These are phyloP conservation scores for Whitmania pigra DNA, from an alignment of 1,140 invertebrate species.

Conservation along the genomic window DNA sequence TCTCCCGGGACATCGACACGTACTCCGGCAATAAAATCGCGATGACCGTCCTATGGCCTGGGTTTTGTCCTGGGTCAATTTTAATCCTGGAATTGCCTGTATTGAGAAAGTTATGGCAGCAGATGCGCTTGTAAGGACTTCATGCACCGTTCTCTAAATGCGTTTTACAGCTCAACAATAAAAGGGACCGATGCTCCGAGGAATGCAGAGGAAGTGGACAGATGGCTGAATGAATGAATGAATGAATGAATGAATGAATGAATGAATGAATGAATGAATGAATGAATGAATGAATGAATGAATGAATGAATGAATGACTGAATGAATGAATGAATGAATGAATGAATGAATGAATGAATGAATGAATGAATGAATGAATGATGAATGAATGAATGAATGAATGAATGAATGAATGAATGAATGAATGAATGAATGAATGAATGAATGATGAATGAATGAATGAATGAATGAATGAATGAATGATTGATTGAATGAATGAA, in stretches of 20 bases:
- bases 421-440: neutral
- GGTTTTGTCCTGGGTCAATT: too few species aligned
- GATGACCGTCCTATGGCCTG: too few species aligned
- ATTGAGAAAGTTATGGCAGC: too few species aligned
- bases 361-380: neutral
- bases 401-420: neutral
- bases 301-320: neutral
- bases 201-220: neutral
- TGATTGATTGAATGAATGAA: neutral
- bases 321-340: neutral
- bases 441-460: neutral
- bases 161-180: too few species aligned
- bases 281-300: neutral
- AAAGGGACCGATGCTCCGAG: too few species aligned
- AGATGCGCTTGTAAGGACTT: too few species aligned
- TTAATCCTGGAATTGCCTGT: too few species aligned
- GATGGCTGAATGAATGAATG: neutral
- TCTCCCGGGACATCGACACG: too few species aligned
- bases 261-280: conserved; percentile 5
- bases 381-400: neutral
- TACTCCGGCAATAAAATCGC: too few species aligned
- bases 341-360: neutral
- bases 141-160: too few species aligned
- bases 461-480: conserved; percentile 2
- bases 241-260: conserved; percentile 4